A percentile compares a stretch with the other conserved stretches of the same genome.
Conservation (phyloP, 2,113 vertebrate species). For the Sinosuthora webbiana region DNA sequence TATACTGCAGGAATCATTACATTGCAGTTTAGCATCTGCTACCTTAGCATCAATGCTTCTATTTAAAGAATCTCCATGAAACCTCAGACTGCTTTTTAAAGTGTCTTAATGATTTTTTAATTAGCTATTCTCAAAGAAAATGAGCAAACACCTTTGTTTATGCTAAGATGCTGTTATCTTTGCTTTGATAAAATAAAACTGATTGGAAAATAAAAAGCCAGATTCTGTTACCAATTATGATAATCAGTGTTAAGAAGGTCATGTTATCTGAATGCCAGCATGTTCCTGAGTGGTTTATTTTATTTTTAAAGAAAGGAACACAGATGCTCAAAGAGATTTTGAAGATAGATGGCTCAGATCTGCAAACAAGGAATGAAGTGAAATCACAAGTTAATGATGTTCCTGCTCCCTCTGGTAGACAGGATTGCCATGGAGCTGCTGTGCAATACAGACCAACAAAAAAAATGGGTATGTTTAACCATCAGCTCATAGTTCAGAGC, state of each 20-base stretch:
- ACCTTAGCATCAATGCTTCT: not conserved
- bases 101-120: not conserved
- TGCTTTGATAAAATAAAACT: not conserved
- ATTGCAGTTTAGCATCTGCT: not conserved
- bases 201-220: not conserved
- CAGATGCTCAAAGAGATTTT: constrained; percentile 96
- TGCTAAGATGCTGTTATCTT: not conserved
- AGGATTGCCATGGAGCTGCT: constrained; percentile 64
- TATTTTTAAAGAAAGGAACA: constrained; percentile 87
- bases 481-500: not conserved
- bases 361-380: constrained; percentile 68
- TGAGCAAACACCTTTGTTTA: not conserved
- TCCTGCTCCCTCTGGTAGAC: constrained; percentile 47
- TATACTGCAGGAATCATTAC: constrained; percentile 25
- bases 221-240: not conserved
- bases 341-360: constrained; percentile 87
- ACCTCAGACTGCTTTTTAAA: not conserved
- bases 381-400: constrained; percentile 51
- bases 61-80: not conserved
- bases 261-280: not conserved
- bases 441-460: constrained; percentile 80
- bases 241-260: not conserved
- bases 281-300: not conserved
- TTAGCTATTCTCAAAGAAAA: not conserved
- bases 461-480: constrained; percentile 81